Base-by-base conservation (phyloP, 2,113 vertebrate genomes). In the Brienomyrus brachyistius region DNA sequence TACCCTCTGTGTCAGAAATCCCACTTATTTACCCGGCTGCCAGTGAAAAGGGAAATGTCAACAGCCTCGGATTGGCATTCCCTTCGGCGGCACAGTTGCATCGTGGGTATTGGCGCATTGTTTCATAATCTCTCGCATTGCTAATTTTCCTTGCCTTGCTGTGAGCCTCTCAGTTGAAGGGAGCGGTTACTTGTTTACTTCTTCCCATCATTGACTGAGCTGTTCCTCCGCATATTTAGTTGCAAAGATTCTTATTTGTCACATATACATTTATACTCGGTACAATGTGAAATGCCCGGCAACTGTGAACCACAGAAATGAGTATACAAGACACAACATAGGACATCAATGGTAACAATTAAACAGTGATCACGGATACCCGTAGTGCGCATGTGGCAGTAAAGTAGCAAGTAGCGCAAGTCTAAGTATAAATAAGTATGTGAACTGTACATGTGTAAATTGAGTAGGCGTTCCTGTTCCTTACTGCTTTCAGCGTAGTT, bases 1-100 rank as follows among this genome's bases (percentile, higher is more conserved):
- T 91, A 87, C 88, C 62, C 77, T 54, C 62, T 35, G 48, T 86
- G 88, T 89, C 88, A 23, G 43, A 70, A 43, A 85, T 70, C 74
- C n/a, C 43, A 19, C 43, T 74, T 88, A 9, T 90, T 88, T 92
- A 83, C 51, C n/a, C 11, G n/a, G 31, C 35, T 40, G 52, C 52
- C 87, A 45, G 31, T 27, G 54, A 13, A 88, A 88, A 88, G 35
- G 35, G 31, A 66, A 87, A 52, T 54, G 85, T 54, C 51, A 54
- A 52, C 15, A 87, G 85, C 10, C 31, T 31, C 35, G 17, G 85
- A n/a, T 54, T 27, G 5, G 85, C 50, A 13, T 52, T 50, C 13
- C 9, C 27, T 52, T 35, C 11, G 50, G 85, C 27, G 19, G 15
- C n/a, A 17, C 50, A 86, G 48, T 2, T 52, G 85, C 50, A 17